phyloP scores from a whole-genome alignment of 2,888 invertebrate species.

The Asteroscopus sphinx region DNA sequence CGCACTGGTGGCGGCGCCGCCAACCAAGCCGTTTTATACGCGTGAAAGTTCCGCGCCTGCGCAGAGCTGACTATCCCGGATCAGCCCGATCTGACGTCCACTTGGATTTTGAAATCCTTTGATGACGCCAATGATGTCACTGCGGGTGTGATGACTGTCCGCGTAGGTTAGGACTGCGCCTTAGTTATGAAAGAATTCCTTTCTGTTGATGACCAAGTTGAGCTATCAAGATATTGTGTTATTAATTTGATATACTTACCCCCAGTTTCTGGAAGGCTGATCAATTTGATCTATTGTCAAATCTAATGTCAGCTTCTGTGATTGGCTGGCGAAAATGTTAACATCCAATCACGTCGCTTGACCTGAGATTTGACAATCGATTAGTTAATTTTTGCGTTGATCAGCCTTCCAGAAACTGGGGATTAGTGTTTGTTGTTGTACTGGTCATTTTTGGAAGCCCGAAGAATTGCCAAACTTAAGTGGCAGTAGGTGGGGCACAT shows the following conservation, averaged over 20 bases:
- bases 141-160: slow-evolving; percentile 41
- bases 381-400: no score
- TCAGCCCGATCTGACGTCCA: slow-evolving; percentile 71
- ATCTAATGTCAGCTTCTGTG: no score
- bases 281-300: no score
- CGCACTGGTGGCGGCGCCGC: slow-evolving; percentile 85
- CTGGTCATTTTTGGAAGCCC: no score
- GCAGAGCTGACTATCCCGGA: slow-evolving; percentile 81
- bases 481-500: no score
- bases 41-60: slow-evolving; percentile 86
- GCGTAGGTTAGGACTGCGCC: slow-evolving; percentile 45
- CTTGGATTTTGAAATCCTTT: slow-evolving; percentile 83
- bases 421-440: no score
- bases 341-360: no score
- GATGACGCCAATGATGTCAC: slow-evolving; percentile 75
- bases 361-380: no score
- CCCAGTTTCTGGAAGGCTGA: no score
- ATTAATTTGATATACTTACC: background rate
- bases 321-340: no score
- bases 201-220: slow-evolving; percentile 9
- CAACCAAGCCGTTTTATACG: slow-evolving; percentile 82
- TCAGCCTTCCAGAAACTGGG: no score
- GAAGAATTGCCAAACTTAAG: no score
- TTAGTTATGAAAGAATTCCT: slow-evolving; percentile 39
- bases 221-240: slow-evolving; percentile 17